Evolutionary conservation across 2,888 invertebrate genomes (phyloP), one percentile per base, ranked within the genome.

Genomic region (Athrips mouffetella): DNA sequence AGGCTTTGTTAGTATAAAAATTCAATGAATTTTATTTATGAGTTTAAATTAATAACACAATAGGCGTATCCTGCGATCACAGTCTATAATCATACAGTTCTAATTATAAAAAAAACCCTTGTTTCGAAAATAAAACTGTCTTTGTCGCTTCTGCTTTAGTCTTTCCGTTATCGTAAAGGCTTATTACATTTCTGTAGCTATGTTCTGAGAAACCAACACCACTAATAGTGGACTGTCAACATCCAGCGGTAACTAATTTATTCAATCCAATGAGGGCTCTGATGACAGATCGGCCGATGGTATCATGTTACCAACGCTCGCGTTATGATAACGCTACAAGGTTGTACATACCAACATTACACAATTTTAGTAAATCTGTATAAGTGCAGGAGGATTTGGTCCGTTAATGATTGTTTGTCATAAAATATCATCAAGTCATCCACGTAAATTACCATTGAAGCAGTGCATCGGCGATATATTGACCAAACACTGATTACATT

Each of bases 281-380:
- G 56, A 60, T 65, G 68, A 70, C 60, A 63, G 64, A 69, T 68
- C 52, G 58, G 35, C 39, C 46, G 60, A 63, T 62, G 55, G 50
- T 68, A 69, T 65, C 65, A 47, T 11, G 52, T 63, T 61, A 58
- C 63, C 47, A 55, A 53, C 40, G 21, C 40, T 25, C 23, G 18
- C 40, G 25, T 25, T 37, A 37, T 37, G n/a, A n/a, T 21, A 6
- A n/a, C 21, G 21, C 6, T 37, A 37, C 37, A 37, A 37, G 37
- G 37, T 37, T 27, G 21, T 21, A 37, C 37, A 37, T n/a, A n/a
- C n/a, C n/a, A n/a, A n/a, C n/a, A n/a, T n/a, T n/a, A n/a, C n/a
- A n/a, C n/a, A n/a, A n/a, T n/a, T n/a, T n/a, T n/a, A n/a, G n/a
- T n/a, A n/a, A n/a, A n/a, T n/a, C n/a, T n/a, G n/a, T n/a, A n/a